Base-by-base conservation (phyloP, 2,888 invertebrate species). In the Fragum fragum region DNA sequence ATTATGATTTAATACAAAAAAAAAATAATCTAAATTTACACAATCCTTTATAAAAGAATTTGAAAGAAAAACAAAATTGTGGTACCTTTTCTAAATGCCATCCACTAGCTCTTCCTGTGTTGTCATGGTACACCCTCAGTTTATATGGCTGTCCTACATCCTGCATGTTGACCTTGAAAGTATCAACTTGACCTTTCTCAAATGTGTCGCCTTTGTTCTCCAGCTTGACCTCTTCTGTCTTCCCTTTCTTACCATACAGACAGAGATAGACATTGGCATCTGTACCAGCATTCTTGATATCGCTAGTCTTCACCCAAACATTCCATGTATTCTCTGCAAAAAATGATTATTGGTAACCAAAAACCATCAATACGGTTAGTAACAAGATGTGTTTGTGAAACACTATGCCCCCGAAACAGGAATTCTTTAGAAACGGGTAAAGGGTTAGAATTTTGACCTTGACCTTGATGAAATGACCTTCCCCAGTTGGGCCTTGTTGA, bases 61-160 rank as follows among this genome's bases (percentile, higher is more conserved):
- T n/a, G n/a, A n/a, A n/a, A n/a, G 47, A n/a, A 47, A 57, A 57
- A 57, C 32, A 21, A 23, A 39, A 11, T 16, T 52, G 1, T 57
- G 80, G 57, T 68, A 94, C 94, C 91, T 92, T 92, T 55, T 94
- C 90, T 5, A 95, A 87, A 89, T 94, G 94, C 95, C 95, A 95
- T n/a, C 93, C 94, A 9, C 94, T 87, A 55, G 90, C 90, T 2
- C 86, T 32, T 1, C 94, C 93, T 52, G 81, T 86, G 77, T 94
- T 93, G 83, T 95, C 94, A 85, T 95, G 95, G 84, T 93, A 92
- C 16, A 95, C 90, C 21, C 94, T 87, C 7, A 95, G 74, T 82
- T 95, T 95, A 87, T 92, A 94, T 7, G 94, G 94, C 28, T 81
- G 89, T 5, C 94, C 94, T 29, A 95, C 87, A 21, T 94, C 93